Conservation (phyloP, 2,888 invertebrate genomes). For the Coelinius sp. region DNA sequence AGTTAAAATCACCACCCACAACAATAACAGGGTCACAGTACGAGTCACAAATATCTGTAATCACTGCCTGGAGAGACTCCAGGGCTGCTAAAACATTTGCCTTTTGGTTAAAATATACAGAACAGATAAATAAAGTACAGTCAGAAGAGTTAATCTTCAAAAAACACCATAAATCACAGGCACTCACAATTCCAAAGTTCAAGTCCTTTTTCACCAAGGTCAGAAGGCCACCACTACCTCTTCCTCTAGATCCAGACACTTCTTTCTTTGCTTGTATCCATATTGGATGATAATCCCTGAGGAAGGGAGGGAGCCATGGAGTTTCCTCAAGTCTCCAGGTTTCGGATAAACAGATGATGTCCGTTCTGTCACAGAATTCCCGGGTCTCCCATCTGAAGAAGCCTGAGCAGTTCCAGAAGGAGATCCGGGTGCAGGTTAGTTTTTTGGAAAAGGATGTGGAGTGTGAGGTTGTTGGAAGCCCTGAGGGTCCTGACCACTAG, state of each 20-base stretch:
- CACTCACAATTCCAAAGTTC: neutral
- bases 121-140: neutral
- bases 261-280: neutral
- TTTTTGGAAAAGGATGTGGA: neutral
- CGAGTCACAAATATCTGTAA: neutral
- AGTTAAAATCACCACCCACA: constrained; percentile 1
- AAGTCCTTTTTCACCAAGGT: neutral
- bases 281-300: neutral
- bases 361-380: neutral
- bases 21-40: neutral
- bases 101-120: neutral
- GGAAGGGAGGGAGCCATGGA: neutral
- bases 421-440: neutral
- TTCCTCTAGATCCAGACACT: neutral
- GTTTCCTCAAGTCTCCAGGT: neutral
- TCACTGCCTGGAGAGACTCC: neutral
- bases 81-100: neutral
- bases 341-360: neutral
- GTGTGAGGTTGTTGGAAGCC: neutral
- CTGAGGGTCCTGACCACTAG: neutral
- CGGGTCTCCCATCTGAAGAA: neutral
- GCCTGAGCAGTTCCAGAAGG: neutral
- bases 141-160: neutral
- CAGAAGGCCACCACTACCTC: neutral
- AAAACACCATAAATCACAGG: neutral